These are phyloP conservation scores for Thysanoteuthis rhombus DNA, from an alignment of 2,888 invertebrate genomes.

Conservation along the genomic window DNA sequence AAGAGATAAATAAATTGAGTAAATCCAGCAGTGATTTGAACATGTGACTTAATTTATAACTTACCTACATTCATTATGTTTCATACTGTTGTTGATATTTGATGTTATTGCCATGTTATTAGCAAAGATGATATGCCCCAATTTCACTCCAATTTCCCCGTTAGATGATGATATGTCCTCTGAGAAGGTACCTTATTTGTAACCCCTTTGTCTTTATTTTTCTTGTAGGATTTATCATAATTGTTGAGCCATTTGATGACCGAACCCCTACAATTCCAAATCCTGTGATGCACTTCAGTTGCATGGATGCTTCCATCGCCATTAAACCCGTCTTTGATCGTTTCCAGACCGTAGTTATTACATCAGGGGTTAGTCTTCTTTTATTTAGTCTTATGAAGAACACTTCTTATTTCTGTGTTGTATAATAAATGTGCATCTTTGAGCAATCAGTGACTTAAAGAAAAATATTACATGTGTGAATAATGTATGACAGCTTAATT, in stretches of 20 bases:
- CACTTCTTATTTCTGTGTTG: background rate
- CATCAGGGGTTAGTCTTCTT: constrained; percentile 79
- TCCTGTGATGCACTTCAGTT: constrained; percentile 77
- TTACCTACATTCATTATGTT: too few relatives aligned
- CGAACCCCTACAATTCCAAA: constrained; percentile 68
- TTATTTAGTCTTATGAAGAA: background rate
- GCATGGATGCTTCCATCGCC: constrained; percentile 97
- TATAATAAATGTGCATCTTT: background rate
- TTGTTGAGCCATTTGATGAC: constrained; percentile 98
- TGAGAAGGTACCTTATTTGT: background rate
- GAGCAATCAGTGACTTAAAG: too few relatives aligned
- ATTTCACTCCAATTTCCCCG: background rate
- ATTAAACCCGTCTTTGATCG: constrained; percentile 95
- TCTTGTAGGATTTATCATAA: constrained; percentile 88
- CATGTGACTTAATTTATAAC: too few relatives aligned
- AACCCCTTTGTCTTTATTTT: constrained; percentile 13
- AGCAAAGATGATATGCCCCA: background rate
- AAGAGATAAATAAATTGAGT: too few relatives aligned
- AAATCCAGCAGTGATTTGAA: too few relatives aligned
- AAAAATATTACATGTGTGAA: too few relatives aligned
- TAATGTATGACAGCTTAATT: too few relatives aligned
- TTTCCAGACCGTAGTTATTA: constrained; percentile 96
- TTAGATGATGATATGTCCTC: background rate
- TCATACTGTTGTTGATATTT: background rate
- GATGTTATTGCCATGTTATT: background rate